A percentile compares a stretch with the other conserved stretches of the same genome.
Conservation (phyloP, 2,797 vertebrate species). For the Lycodopsis pacificus region DNA sequence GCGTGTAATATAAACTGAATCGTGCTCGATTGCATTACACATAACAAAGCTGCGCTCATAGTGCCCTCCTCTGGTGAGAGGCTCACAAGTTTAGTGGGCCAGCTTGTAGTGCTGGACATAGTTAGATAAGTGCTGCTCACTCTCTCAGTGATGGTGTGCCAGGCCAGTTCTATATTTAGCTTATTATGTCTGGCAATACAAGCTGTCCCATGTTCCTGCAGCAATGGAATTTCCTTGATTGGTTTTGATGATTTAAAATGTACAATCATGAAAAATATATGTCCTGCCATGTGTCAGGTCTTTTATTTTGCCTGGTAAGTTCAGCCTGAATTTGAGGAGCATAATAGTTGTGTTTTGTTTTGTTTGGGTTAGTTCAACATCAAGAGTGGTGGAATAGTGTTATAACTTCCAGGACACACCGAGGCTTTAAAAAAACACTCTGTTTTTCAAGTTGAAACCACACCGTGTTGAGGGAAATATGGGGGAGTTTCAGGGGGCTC, state of each 20-base stretch:
- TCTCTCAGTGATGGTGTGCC: background rate
- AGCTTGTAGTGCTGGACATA: constrained; percentile 11
- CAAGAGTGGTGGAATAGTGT: background rate
- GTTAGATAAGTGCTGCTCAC: background rate
- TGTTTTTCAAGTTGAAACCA: constrained; percentile 9
- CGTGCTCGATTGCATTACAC: background rate
- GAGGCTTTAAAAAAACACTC: background rate
- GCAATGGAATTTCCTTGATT: background rate
- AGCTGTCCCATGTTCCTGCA: background rate
- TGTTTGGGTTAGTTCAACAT: constrained; percentile 1
- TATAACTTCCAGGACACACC: background rate
- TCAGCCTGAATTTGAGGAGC: background rate
- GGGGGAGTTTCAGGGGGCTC: constrained; percentile 13
- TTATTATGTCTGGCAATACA: background rate
- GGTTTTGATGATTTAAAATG: constrained; percentile 3
- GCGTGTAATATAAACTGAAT: background rate
- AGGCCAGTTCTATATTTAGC: background rate
- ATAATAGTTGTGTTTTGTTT: background rate
- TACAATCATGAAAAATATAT: constrained; percentile 12
- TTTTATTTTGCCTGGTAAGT: constrained; percentile 11
- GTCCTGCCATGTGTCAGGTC: background rate
- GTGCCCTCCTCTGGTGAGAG: constrained; percentile 53
- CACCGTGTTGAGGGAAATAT: background rate
- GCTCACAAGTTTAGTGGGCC: background rate
- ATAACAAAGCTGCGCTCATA: constrained; percentile 4